Evolutionary conservation across 2,113 vertebrate species (phyloP), one percentile per base, ranked within the genome.

Genomic region (Coryphaenoides rupestris): DNA sequence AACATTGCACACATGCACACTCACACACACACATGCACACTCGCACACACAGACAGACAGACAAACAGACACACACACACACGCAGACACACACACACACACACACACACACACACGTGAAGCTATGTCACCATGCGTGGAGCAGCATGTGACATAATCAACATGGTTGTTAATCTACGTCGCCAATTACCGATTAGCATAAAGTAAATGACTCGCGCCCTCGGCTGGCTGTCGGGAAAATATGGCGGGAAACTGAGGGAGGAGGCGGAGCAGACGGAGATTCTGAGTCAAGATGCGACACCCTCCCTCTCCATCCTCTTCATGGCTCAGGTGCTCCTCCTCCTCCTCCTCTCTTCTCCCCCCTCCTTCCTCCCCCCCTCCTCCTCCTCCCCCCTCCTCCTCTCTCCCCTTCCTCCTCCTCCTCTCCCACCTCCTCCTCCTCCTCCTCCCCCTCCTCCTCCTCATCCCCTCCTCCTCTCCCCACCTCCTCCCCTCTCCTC

Each of bases 181-280:
- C 22, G 63, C 61, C 71, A 61, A 71, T 78, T 73, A 60, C 63
- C 74, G 73, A 84, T 87, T 75, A 70, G 17, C 28, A 22, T 21
- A n/a, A n/a, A n/a, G 62, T 26, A 14, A 63, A 46, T n/a, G 61
- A 21, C 21, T 9, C n/a, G 17, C 33, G n/a, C n/a, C 3, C 12
- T 5, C 7, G 58, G 63, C 56, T 49, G 50, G 57, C 55, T 72
- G 61, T n/a, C n/a, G 33, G 33, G 33, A 40, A 40, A 40, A 40
- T 2, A 10, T 6, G 33, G 33, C 6, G 12, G 12, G 33, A 10
- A 40, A 5, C 7, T 40, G 33, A 19, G 62, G 53, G 24, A 58
- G 60, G 56, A 45, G 60, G 15, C 5, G 26, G 53, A 19, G 53
- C 66, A 70, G 65, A 23, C 81, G 72, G 40, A 46, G 45, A 63